phyloP scores from a whole-genome alignment of 2,113 vertebrate genomes.

The Verasper variegatus region DNA sequence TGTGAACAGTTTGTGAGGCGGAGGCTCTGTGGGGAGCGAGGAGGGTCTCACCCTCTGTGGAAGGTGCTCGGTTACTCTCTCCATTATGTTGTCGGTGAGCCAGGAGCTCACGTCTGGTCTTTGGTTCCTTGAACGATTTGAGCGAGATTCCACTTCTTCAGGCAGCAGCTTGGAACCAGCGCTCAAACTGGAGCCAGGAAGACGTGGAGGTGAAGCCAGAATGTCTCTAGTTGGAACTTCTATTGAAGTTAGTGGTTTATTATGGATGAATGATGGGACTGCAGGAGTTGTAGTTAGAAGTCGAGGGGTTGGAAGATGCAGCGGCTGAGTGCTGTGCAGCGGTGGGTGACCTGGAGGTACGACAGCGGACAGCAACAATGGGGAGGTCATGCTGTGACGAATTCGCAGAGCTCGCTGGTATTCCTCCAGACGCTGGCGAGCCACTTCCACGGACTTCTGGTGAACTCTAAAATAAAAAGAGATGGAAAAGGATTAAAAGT shows the following conservation, averaged over 20 bases:
- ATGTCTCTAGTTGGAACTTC: constrained; percentile 7
- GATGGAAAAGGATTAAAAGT: not conserved
- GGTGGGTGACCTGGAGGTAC: constrained; percentile 1
- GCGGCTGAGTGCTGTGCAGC: not conserved
- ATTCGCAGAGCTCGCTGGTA: constrained; percentile 86
- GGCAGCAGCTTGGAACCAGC: not conserved
- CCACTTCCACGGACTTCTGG: constrained; percentile 83
- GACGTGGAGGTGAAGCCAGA: not conserved
- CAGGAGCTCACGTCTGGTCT: not conserved
- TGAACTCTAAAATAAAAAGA: constrained; percentile 81
- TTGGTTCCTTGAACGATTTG: not conserved
- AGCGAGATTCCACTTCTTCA: not conserved
- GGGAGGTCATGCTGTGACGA: constrained; percentile 64
- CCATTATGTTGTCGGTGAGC: constrained; percentile 50
- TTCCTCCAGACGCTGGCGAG: constrained; percentile 84
- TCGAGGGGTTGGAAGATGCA: not conserved
- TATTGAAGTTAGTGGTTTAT: not conserved
- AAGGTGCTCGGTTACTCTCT: constrained; percentile 52
- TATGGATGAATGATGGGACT: not conserved
- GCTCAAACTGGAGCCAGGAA: not conserved
- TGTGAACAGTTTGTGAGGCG: not conserved
- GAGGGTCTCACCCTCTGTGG: constrained; percentile 26
- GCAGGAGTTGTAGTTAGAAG: not conserved
- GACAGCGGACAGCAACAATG: not conserved
- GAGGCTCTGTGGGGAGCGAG: not conserved